Percentiles rank a stretch among this genome's conserved stretches.
These are phyloP conservation scores for Psittacula derbiana DNA, from an alignment of 2,797 vertebrate species.

Conservation along the genomic window DNA sequence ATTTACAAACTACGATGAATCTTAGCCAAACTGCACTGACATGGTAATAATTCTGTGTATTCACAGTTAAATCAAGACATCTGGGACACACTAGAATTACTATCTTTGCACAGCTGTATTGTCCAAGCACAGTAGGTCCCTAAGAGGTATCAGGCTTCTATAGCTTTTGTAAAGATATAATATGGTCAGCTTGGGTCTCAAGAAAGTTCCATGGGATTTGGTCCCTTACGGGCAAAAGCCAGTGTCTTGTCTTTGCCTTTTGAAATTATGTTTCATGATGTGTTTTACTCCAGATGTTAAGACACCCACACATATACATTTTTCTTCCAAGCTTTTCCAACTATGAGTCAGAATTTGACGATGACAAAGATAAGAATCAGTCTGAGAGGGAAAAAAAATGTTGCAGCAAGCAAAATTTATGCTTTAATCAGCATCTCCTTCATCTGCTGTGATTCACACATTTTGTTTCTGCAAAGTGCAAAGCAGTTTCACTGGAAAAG, in stretches of 20 bases:
- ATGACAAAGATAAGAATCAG: conserved; percentile 13
- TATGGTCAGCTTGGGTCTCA: background rate
- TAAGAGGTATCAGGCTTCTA: background rate
- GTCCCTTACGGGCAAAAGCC: background rate
- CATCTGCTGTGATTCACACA: conserved; percentile 16
- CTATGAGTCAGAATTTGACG: conserved; percentile 4
- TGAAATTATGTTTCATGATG: background rate
- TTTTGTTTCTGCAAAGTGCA: conserved; percentile 15
- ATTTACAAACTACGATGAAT: background rate
- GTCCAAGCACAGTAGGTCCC: background rate
- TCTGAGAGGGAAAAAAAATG: background rate
- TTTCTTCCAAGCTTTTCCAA: background rate
- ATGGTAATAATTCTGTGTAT: background rate
- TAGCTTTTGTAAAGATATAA: background rate
- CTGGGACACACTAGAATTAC: background rate
- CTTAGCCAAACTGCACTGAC: background rate
- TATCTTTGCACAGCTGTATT: background rate
- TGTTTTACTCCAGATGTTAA: background rate
- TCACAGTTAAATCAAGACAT: background rate
- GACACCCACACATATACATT: background rate
- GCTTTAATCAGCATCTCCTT: conserved; percentile 46
- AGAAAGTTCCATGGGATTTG: background rate
- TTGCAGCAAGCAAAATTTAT: conserved; percentile 9
- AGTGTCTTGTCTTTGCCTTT: background rate
- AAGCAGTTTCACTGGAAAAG: background rate